Evolutionary conservation across 2,113 vertebrate species (phyloP).

Genomic region (Okapia johnstoni): DNA sequence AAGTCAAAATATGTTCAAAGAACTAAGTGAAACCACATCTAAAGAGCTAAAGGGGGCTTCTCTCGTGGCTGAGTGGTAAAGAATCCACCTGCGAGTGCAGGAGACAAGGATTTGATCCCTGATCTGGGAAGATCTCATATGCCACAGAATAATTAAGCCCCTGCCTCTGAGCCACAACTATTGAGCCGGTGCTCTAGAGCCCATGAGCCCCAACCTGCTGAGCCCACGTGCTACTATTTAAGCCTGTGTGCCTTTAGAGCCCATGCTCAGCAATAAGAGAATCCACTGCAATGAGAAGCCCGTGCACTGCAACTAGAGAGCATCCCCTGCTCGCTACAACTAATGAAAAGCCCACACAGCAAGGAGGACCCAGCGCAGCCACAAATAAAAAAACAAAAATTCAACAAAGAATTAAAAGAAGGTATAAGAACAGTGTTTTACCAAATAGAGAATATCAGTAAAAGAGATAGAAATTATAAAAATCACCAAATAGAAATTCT

Average conservation of each 20-base stretch:
- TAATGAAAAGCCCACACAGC: not conserved
- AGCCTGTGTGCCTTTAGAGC: not conserved
- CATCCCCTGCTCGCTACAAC: accelerated
- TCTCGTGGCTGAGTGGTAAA: not conserved
- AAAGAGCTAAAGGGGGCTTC: not conserved
- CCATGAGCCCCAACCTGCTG: not conserved
- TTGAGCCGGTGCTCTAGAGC: not conserved
- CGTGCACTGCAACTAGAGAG: not conserved
- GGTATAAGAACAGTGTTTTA: not conserved
- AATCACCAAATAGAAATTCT: not conserved
- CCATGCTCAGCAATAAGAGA: not conserved
- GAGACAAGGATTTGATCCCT: not conserved
- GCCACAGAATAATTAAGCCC: not conserved
- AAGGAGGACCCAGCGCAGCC: not conserved
- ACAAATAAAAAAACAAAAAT: not conserved
- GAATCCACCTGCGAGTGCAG: not conserved
- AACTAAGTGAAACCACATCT: not conserved
- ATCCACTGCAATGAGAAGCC: not conserved
- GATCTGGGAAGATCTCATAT: not conserved
- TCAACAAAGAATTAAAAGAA: not conserved
- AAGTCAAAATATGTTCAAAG: not conserved
- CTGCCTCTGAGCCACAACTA: not conserved
- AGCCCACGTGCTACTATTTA: not conserved
- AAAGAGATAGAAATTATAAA: not conserved
- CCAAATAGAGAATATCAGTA: not conserved